Base-by-base conservation (phyloP, 2,113 vertebrate species). In the Garra rufa region DNA sequence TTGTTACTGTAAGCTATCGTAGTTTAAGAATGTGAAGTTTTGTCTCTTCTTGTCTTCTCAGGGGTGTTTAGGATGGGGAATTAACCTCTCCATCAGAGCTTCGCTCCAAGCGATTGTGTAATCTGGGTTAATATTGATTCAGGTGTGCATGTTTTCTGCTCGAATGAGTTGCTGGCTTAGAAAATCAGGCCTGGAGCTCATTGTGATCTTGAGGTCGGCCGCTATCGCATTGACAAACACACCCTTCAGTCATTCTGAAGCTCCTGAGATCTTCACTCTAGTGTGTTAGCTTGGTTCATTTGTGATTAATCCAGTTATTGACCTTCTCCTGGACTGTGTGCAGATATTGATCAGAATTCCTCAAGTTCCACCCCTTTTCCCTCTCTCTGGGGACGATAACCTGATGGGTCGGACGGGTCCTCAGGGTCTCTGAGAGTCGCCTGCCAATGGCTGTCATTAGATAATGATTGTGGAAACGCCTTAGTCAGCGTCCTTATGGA, bases 41-140 rank as follows among this genome's bases (percentile, higher is more conserved):
- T 11, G 43, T 75, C 73, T 75, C 26, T 19, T 48, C 44, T 19
- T 15, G 41, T 73, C 67, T 70, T 70, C 34, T 70, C 67, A 41
- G 46, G 15, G 73, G 24, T 75, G 73, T 75, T 75, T 75, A 50
- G 73, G 44, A 50, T 50, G 26, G 73, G 46, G 76, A 59, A 65
- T 78, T 26, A 41, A 59, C 76, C 34, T 78, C 76, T 61, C 55
- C 52, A 46, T 80, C 59, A 28, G 17, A 65, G 41, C 57, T 21
- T 15, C 0, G 59, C 41, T 65, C 78, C 78, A 67, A 83, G 82
- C 44, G 61, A 69, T 30, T 76, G 26, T 69, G 34, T 70, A 81
- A 59, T 76, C 26, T 74, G 73, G 34, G 70, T 76, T 81, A 78
- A 83, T 79, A 65, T 83, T 77, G 73, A 71, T 71, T 79, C 67